phyloP scores from a whole-genome alignment of 2,888 invertebrate genomes.

The Leucoptera coffeella region DNA sequence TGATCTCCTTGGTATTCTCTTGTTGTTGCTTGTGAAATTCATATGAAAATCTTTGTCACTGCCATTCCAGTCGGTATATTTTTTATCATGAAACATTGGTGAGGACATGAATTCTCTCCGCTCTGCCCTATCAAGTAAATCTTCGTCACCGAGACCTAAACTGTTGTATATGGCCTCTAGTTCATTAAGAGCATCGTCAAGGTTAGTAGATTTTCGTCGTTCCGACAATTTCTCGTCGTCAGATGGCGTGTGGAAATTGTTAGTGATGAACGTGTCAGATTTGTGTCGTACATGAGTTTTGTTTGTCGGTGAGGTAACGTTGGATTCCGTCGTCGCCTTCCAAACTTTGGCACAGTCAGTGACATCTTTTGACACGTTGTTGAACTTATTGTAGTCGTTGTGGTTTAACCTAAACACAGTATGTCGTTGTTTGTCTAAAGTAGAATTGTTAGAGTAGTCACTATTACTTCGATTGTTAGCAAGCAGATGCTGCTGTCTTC shows the following conservation, averaged over 20 bases:
- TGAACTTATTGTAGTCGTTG: constrained; percentile 22
- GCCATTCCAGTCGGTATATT: constrained; percentile 46
- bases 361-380: constrained; percentile 21
- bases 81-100: constrained; percentile 36
- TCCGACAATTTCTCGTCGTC: constrained; percentile 43
- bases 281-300: constrained; percentile 41
- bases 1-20: constrained; percentile 29
- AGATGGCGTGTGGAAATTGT: constrained; percentile 29
- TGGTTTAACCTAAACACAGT: constrained; percentile 15
- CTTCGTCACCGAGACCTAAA: constrained; percentile 77
- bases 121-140: constrained; percentile 73
- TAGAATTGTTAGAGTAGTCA: constrained; percentile 23
- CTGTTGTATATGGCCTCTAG: constrained; percentile 88
- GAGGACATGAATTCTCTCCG: constrained; percentile 60
- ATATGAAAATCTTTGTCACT: constrained; percentile 39
- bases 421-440: constrained; percentile 15
- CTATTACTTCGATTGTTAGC: constrained; percentile 28
- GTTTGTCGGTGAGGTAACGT: constrained; percentile 21
- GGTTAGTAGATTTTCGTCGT: constrained; percentile 65
- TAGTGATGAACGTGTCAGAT: constrained; percentile 33
- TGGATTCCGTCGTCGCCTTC: constrained; percentile 41
- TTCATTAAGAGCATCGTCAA: constrained; percentile 84
- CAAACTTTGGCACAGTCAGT: constrained; percentile 38
- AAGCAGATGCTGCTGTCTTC: constrained; percentile 23
- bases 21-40: constrained; percentile 37